Evolutionary conservation across 2,113 vertebrate species (phyloP), one percentile per base, ranked within the genome.

Genomic region (Psittacara wagleri): DNA sequence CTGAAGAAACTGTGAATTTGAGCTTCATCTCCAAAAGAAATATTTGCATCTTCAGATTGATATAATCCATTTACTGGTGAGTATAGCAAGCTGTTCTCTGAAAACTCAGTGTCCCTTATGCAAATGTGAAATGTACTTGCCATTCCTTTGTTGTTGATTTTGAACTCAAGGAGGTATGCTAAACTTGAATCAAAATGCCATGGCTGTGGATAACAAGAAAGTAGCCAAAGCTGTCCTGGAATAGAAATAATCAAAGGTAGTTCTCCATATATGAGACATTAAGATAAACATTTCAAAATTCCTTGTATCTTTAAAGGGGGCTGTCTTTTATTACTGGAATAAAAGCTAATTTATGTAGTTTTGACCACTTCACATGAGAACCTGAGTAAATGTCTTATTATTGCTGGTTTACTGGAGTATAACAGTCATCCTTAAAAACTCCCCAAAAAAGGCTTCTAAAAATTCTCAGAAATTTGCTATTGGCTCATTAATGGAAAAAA

Each of bases 131-230:
- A 84, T 84, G 84, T 74, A 10, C 20, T 89, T 86, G 48, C 48
- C 72, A 27, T 88, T 75, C 63, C 84, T 91, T 93, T 95, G 59
- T 87, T 87, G 81, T 91, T 74, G 31, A 10, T 95, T 17, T 18
- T 43, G 66, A 20, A 89, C 76, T 76, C 39, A 68, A 75, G 27
- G 6, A 90, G 15, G 29, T 80, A 19, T 61, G 63, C 51, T 80
- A 80, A 91, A 88, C 63, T 54, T 76, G 19, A 61, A 59, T 83
- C 52, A 73, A 83, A 92, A 83, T 51, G 41, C 27, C 28, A 39
- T 89, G 68, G 55, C 77, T 80, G n/a, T 75, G 33, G 68, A 66
- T 84, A 91, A 74, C 59, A 77, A 37, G 31, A 79, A 79, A 85
- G 75, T 28, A 82, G 13, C 17, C 67, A 70, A 93, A 88, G n/a